Base-by-base conservation (phyloP, 2,888 invertebrate species). In the Sthenelais limicola region DNA sequence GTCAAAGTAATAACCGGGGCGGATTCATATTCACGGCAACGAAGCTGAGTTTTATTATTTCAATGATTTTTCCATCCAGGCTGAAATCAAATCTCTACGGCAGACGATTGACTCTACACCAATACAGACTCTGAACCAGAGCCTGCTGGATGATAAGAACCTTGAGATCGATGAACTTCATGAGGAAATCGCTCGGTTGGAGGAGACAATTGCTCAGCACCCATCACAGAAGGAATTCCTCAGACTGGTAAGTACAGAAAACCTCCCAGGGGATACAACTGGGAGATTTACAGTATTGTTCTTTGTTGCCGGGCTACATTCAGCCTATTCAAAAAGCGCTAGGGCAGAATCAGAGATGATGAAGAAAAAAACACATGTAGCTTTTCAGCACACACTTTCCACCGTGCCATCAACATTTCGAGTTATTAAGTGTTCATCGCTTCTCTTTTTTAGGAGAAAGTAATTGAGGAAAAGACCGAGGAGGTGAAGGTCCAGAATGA, bases 111-210 rank as follows among this genome's bases (percentile, higher is more conserved):
- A 74, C 32, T 56, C 75, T 15, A 76, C 73, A 1, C 71, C 77
- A 24, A 80, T 80, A 74, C 77, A 80, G 0, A 76, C 51, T 56
- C 58, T 79, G 24, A 56, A 81, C n/a, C 82, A 87, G 78, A 82
- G 80, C 24, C 79, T 88, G 28, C 76, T 88, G 26, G 83, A 84
- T 9, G 87, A 86, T 76, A 88, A 88, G 79, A 87, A 88, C 74
- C 81, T 82, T 48, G 85, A 86, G 76, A 85, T 87, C n/a, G 84
- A 86, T 62, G 79, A 82, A 28, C 72, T 74, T 33, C 51, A 52
- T 2, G 68, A 67, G 21, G 62, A 74, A 49, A 32, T 73, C 7
- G 28, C 7, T 7, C 7, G 21, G 21, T 30, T 56, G 7, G 33
- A 66, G 66, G 66, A 49, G 49, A 26, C 43, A 33, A 21, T 66